Evolutionary conservation across 1,140 invertebrate genomes (phyloP).

Genomic region (Aphelinus atriplicis): DNA sequence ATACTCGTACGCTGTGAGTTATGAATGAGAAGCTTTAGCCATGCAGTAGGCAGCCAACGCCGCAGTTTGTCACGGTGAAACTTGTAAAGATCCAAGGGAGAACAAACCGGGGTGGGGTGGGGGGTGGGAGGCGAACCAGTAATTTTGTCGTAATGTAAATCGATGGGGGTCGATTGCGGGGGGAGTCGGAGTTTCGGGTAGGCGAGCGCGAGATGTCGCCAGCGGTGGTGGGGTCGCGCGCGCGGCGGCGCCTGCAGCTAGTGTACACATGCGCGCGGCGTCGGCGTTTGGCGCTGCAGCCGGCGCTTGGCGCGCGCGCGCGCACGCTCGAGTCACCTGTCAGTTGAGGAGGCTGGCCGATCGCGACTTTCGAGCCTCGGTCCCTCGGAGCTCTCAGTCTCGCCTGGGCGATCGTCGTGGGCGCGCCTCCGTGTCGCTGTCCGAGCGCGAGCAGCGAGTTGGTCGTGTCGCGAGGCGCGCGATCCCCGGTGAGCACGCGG

Average conservation of each 20-base stretch:
- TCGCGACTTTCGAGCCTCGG: not conserved
- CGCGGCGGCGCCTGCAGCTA: too few species aligned
- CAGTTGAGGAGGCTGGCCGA: not conserved
- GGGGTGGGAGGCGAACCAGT: not conserved
- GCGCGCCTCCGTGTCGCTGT: conserved; percentile 12
- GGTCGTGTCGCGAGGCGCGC: not conserved
- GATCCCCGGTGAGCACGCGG: not conserved
- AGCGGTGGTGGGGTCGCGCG: not conserved
- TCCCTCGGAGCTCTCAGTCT: conserved; percentile 7
- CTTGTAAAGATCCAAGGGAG: too few species aligned
- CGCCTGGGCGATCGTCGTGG: conserved; percentile 14
- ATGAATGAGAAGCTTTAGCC: too few species aligned
- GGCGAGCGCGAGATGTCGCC: not conserved
- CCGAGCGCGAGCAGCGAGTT: not conserved
- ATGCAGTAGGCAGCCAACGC: too few species aligned
- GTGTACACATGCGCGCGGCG: not conserved
- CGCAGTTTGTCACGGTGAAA: too few species aligned
- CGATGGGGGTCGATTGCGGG: not conserved
- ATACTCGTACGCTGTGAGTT: too few species aligned
- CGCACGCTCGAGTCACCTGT: conserved; percentile 13
- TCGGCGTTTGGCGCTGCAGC: too few species aligned
- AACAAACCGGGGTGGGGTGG: not conserved
- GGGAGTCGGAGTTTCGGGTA: not conserved
- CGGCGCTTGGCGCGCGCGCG: not conserved
- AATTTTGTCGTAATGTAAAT: too few species aligned